Percentiles rank a stretch among this genome's conserved stretches.
Evolutionary conservation across 2,888 invertebrate species (phyloP).

Genomic region (Diaphora mendica): DNA sequence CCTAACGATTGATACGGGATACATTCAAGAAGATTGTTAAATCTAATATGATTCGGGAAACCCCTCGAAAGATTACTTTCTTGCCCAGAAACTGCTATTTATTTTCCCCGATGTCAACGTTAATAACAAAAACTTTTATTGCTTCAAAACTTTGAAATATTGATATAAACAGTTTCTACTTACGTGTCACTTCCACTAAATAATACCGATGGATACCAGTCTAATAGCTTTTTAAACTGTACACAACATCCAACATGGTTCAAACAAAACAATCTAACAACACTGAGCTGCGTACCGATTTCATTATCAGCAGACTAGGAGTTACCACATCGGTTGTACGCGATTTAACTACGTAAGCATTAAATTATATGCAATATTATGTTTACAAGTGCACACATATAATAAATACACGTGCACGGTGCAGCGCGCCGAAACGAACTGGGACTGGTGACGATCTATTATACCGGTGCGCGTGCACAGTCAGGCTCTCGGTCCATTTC

Average conservation of each 20-base stretch:
- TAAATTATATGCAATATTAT: conserved; percentile 45
- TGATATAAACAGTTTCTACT: conserved; percentile 32
- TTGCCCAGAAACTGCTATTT: conserved; percentile 37
- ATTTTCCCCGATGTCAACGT: conserved; percentile 29
- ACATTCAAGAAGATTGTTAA: conserved; percentile 41
- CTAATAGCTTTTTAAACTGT: conserved; percentile 42
- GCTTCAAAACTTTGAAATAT: conserved; percentile 7
- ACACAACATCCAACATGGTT: conserved; percentile 47
- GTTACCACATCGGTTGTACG: conserved; percentile 41
- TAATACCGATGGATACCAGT: conserved; percentile 27
- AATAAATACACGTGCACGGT: conserved; percentile 78
- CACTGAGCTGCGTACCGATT: conserved; percentile 52
- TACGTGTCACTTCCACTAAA: conserved; percentile 43
- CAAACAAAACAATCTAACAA: conserved; percentile 36
- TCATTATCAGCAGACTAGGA: conserved; percentile 56
- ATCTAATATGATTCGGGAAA: conserved; percentile 31
- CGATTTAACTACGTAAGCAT: conserved; percentile 45
- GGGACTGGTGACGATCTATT: conserved; percentile 83
- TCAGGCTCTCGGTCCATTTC: conserved; percentile 83
- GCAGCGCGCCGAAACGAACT: conserved; percentile 85
- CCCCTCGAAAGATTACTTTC: conserved; percentile 33
- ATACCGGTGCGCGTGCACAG: conserved; percentile 82
- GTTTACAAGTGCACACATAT: conserved; percentile 62
- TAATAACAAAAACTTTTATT: conserved; percentile 32
- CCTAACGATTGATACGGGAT: conserved; percentile 47